Evolutionary conservation across 2,797 vertebrate genomes (phyloP), one percentile per base, ranked within the genome.

Genomic region (Sebastes nivosus): DNA sequence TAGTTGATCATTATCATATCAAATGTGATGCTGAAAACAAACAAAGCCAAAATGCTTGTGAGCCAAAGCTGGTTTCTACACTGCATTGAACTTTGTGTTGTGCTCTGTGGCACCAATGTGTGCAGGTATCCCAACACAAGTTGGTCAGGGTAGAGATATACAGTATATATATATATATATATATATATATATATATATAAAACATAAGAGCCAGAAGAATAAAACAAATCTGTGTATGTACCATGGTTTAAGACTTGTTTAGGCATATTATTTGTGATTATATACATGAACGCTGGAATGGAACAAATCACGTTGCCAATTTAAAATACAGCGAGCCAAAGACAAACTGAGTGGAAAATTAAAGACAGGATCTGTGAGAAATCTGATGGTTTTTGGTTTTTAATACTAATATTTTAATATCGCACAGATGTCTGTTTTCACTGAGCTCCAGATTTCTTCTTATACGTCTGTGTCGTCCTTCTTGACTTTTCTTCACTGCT

Each of bases 201-300:
- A 54, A 71, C 7, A 67, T 12, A 4, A 32, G 24, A 67, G 57
- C 50, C 42, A 80, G 32, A 2, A 27, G 20, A 16, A 42, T 12
- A 30, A 22, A 68, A 46, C 20, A 58, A 75, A 72, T 64, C 13
- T n/a, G 65, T 67, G 72, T 10, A 55, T 65, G 50, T 65, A 67
- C 32, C 61, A 81, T 67, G 69, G 79, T 81, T 76, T 67, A 66
- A 57, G 68, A 54, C 50, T 79, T 73, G 59, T 69, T 72, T 66
- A 10, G 52, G 13, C 22, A 75, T 72, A 79, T 83, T 36, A 79
- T 75, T 54, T 80, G 54, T 76, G 55, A 67, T 69, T 68, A 69
- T 73, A 83, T 72, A 77, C 78, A 82, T 74, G 67, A 75, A 77
- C 8, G 25, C 16, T 79, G 72, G 78, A 71, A 69, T 38, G 14